Evolutionary conservation across 1,140 invertebrate species (phyloP).

Genomic region (Apis laboriosa): DNA sequence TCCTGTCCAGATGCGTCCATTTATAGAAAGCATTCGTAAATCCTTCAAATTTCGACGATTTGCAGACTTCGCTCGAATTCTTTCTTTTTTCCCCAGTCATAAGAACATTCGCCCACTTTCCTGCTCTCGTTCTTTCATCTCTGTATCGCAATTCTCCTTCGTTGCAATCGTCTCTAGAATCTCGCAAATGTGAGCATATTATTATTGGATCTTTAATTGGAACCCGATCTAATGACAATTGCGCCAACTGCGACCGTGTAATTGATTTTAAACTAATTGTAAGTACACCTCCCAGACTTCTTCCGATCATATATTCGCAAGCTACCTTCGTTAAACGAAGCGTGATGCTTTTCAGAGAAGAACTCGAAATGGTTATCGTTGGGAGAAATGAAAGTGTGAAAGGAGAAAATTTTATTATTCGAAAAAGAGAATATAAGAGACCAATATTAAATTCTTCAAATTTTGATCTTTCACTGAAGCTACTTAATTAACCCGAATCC

Average conservation of each 20-base stretch:
- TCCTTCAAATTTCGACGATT: conserved; percentile 47
- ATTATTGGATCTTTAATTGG: conserved; percentile 31
- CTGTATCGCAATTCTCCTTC: background rate
- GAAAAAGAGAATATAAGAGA: too few species aligned
- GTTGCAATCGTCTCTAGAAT: background rate
- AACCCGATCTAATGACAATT: conserved; percentile 10
- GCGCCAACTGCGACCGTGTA: conserved; percentile 24
- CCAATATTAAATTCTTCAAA: too few species aligned
- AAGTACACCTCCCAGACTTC: background rate
- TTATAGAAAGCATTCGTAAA: conserved; percentile 42
- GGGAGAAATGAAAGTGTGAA: background rate
- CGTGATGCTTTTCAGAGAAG: background rate
- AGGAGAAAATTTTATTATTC: background rate
- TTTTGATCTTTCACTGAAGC: too few species aligned
- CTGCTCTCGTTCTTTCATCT: conserved; percentile 11
- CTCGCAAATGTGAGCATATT: background rate
- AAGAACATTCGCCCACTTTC: conserved; percentile 1
- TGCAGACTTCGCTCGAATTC: conserved; percentile 24
- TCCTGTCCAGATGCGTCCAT: conserved; percentile 35
- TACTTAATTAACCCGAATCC: background rate
- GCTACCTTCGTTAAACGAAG: too few species aligned
- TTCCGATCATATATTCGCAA: conserved; percentile 2
- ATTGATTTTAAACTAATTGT: conserved; percentile 60
- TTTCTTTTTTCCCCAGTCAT: background rate
- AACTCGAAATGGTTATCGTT: background rate